phyloP scores from a whole-genome alignment of 2,888 invertebrate genomes.

The Trichopoda pennipes region DNA sequence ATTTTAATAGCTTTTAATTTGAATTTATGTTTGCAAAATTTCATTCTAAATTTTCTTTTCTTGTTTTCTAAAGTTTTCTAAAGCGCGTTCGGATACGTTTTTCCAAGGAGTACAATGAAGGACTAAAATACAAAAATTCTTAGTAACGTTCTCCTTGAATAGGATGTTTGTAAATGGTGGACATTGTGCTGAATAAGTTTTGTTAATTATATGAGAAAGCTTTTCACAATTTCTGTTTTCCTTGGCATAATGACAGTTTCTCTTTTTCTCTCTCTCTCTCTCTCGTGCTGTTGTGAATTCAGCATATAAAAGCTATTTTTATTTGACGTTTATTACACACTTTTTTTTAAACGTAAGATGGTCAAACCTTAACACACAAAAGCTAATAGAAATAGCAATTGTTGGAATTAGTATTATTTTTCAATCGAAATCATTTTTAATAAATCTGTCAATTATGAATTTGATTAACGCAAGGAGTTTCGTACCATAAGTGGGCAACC shows the following conservation, averaged over 20 bases:
- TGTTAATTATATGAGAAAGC: neutral
- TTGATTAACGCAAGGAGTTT: too few relatives aligned
- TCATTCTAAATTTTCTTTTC: conserved; percentile 10
- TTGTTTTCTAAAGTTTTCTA: conserved; percentile 22
- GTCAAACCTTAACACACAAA: neutral
- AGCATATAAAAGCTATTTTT: conserved; percentile 27
- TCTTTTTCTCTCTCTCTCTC: neutral
- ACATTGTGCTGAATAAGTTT: conserved; percentile 53
- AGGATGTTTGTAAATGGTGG: conserved; percentile 13
- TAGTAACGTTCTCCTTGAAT: conserved; percentile 53
- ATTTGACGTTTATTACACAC: conserved; percentile 64
- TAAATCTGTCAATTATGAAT: too few relatives aligned
- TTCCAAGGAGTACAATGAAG: conserved; percentile 74
- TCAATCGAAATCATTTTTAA: neutral
- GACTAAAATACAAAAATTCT: conserved; percentile 59
- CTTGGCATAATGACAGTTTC: conserved; percentile 1
- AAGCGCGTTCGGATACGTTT: conserved; percentile 71
- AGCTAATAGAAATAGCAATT: too few relatives aligned
- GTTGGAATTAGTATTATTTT: too few relatives aligned
- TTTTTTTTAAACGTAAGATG: neutral
- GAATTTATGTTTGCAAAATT: conserved; percentile 25
- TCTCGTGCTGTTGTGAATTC: neutral
- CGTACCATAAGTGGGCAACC: too few relatives aligned
- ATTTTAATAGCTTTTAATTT: conserved; percentile 18
- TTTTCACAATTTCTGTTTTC: neutral